Base-by-base conservation (phyloP, 2,113 vertebrate species). In the Vanacampus margaritifer region DNA sequence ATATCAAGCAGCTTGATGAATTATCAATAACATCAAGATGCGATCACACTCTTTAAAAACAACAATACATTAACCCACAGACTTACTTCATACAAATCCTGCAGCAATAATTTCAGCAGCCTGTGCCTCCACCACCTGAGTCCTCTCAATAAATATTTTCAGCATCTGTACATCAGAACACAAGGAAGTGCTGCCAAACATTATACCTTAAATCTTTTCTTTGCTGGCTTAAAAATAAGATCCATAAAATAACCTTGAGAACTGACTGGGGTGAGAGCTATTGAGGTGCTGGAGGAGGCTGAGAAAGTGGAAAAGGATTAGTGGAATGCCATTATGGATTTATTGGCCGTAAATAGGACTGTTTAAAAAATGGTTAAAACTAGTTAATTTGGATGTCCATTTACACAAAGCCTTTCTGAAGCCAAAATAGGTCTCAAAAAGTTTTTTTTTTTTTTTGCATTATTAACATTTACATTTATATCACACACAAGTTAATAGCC, bases 181-280 rank as follows among this genome's bases (percentile, higher is more conserved):
- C 73, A 76, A 88, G 87, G 89, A 85, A 91, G 81, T 86, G 67
- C 90, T 82, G 91, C 91, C 86, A 92, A 93, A 93, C 90, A 90
- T 91, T 91, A 87, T 4, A 81, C 82, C 88, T 90, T 84, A 88
- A 72, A 64, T 80, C 76, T 82, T 79, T 80, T 79, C 72, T 85
- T 77, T 71, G 63, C 86, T 72, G 74, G 77, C 86, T 79, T 81
- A 91, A 88, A 89, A 79, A 83, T 79, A 88, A 65, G 68, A 83
- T 78, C 84, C 86, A 90, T 84, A 74, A 66, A 17, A 21, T 68
- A 68, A 73, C 68, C 48, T 66, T 67, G 28, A 54, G 58, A 65
- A 58, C 17, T 57, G 23, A 76, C 65, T 28, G 32, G 36, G 74
- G 51, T 50, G 77, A 80, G 67, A 76, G 17, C 32, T 54, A 14